Base-by-base conservation (phyloP, 2,113 vertebrate species). In the Rhea pennata region DNA sequence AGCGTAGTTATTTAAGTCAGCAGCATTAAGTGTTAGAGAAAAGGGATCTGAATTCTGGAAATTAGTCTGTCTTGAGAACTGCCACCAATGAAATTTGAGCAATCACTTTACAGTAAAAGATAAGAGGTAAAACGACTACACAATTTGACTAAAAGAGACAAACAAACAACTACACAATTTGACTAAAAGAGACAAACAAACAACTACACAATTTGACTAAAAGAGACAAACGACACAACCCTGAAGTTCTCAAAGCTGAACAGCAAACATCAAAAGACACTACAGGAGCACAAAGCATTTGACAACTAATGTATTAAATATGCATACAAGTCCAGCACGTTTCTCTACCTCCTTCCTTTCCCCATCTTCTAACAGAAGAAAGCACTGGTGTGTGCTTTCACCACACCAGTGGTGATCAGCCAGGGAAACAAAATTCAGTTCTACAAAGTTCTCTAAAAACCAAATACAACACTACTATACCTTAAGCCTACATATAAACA, bases 1-100 rank as follows among this genome's bases (percentile, higher is more conserved):
- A 84, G 78, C 5, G 6, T n/a, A 48, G 46, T 22, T 50, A 27
- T 14, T 6, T n/a, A 79, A 83, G 22, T 1, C 16, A 9, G 16
- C 36, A 19, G 50, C 26, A 76, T 0, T 1, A 1, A 62, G 9
- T 1, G 1, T 46, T 17, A 54, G 59, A 20, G 48, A 58, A 53
- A 11, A 10, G 10, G 11, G 13, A 66, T 39, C 0, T 62, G 17
- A 69, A 29, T 72, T 84, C 42, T 75, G 19, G 20, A 56, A 87
- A 51, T 50, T 5, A 74, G 59, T 44, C 22, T 48, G 15, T 54
- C 66, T 62, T 5, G 74, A 84, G 39, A 84, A 69, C 0, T 72
- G 56, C 22, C 51, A 87, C 39, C 42, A 53, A n/a, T 5, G 48
- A 42, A 6, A 14, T 48, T 29, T 86, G 36, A 53, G 36, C 64